Conservation (phyloP, 2,113 vertebrate genomes). For the Gallinago paraguaiae region DNA sequence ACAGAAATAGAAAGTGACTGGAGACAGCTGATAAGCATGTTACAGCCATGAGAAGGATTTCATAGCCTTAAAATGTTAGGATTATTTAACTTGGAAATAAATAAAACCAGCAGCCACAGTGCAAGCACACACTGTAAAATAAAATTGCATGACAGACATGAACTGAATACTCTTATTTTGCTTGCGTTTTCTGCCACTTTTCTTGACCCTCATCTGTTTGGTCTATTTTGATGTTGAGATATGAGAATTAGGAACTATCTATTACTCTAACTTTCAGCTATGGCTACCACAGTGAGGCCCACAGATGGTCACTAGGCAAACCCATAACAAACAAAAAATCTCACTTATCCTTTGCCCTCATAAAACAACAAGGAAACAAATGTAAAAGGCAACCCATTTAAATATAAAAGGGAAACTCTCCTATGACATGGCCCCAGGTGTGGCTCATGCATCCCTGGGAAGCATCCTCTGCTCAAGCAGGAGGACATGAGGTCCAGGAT, state of each 20-base stretch:
- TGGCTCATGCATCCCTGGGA: neutral
- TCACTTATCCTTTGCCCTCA: conserved; percentile 7
- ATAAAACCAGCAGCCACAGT: neutral
- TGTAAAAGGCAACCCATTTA: neutral
- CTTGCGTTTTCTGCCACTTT: neutral
- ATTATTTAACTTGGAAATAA: conserved; percentile 1
- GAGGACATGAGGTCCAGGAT: neutral
- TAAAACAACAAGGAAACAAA: neutral
- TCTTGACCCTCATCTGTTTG: neutral
- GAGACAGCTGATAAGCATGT: neutral
- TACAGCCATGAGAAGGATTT: neutral
- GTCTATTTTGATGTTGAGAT: neutral
- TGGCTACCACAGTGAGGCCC: neutral
- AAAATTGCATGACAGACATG: neutral
- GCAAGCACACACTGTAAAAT: neutral
- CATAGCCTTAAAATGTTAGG: neutral
- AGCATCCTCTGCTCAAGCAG: neutral
- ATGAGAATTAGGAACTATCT: neutral
- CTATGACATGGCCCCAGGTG: neutral
- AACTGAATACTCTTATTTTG: neutral
- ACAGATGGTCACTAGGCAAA: conserved; percentile 15
- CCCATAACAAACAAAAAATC: conserved; percentile 2
- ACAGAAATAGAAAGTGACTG: conserved; percentile 5
- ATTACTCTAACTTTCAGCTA: conserved; percentile 12
- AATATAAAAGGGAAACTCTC: neutral